Base-by-base conservation (phyloP, 2,113 vertebrate species). In the Seriola quinqueradiata region DNA sequence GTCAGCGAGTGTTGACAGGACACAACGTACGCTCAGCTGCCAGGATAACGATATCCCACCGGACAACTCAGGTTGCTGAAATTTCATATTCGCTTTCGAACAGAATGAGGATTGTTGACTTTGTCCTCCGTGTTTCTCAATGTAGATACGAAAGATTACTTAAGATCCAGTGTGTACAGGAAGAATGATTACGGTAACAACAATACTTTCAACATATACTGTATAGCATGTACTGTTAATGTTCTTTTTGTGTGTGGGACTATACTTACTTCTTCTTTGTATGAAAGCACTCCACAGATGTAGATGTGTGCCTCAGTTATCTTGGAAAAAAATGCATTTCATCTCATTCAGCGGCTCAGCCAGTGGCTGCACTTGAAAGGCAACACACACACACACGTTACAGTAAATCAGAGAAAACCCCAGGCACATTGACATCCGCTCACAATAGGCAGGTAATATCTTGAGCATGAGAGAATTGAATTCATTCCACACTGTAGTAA, bases 391-490 rank as follows among this genome's bases (percentile, higher is more conserved):
- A 54, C 58, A 57, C 42, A 9, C 5, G 0, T 25, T 25, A 72
- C 68, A 67, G 44, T 79, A 71, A 79, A 60, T 82, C 64, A 79
- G 36, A 76, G 58, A 75, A 71, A 75, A 38, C 70, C 73, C n/a
- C 52, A 32, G 78, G 73, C 80, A 16, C 68, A 38, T 25, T 73
- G 58, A 78, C 74, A 67, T 60, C 48, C 32, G 21, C 79, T 88
- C 16, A 89, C 82, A 87, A 85, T 61, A 69, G 82, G 77, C 65
- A 81, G 73, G 78, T 75, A 75, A 89, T 84, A 88, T 87, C 82
- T 85, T 8, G 28, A 80, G 83, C 70, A 42, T 5, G 2, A 59
- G 42, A 57, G 77, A 85, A 83, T 44, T 79, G 32, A 91, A 86
- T 90, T 81, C 67, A 89, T 87, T 86, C 63, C 71, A 71, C 68